phyloP scores from a whole-genome alignment of 1,140 invertebrate genomes.

The Formica selysi region DNA sequence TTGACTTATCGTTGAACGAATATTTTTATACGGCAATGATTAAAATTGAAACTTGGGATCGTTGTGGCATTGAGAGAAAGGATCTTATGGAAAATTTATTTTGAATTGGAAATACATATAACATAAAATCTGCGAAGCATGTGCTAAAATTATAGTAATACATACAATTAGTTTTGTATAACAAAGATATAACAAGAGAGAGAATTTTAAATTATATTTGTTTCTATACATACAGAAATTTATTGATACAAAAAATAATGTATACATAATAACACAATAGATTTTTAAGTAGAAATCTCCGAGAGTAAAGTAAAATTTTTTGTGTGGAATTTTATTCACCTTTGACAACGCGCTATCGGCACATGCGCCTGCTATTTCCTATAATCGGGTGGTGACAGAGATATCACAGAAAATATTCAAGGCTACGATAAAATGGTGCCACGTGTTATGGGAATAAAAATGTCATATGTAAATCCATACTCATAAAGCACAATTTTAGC shows the following conservation, averaged over 20 bases:
- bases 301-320: neutral
- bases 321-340: neutral
- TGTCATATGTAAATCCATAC: neutral
- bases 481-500: neutral
- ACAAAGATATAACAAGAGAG: neutral
- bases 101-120: neutral
- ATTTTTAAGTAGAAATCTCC: neutral
- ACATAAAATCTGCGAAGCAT: neutral
- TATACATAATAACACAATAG: neutral
- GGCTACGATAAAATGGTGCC: neutral
- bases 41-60: neutral
- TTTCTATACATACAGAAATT: neutral
- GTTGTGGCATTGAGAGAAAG: neutral
- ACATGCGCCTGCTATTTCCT: constrained; percentile 1
- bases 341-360: neutral
- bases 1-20: constrained; percentile 3
- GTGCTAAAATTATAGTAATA: neutral
- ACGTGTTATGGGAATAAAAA: neutral
- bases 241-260: neutral
- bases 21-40: neutral
- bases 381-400: neutral
- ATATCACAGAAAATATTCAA: neutral
- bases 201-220: constrained; percentile 13
- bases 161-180: neutral
- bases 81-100: neutral